phyloP scores from a whole-genome alignment of 2,113 vertebrate genomes.

The western clawed frog (Xenopus tropicalis) region DNA sequence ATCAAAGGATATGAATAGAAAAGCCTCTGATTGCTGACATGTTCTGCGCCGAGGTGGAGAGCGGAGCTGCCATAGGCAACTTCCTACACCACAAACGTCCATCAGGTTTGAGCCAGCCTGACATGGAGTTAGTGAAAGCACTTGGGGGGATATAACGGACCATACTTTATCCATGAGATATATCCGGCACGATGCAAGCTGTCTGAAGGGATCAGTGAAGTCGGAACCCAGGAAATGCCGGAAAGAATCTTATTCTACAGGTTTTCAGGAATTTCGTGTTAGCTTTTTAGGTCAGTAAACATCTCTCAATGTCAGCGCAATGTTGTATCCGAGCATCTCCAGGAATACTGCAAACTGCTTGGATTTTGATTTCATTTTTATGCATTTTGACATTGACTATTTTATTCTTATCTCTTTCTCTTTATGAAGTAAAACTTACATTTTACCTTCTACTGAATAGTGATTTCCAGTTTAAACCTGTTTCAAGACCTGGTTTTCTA shows the following conservation, averaged over 20 bases:
- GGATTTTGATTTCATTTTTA: too few relatives aligned
- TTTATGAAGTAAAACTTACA: too few relatives aligned
- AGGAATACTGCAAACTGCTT: too few relatives aligned
- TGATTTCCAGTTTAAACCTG: too few relatives aligned
- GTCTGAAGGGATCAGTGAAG: slow-evolving; percentile 26
- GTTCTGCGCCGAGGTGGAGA: not conserved
- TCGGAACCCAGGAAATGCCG: slow-evolving; percentile 8
- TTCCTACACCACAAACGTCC: slow-evolving; percentile 10
- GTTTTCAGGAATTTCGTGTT: not conserved
- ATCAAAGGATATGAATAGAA: not conserved
- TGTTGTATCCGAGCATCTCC: too few relatives aligned
- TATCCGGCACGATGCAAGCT: slow-evolving; percentile 12
- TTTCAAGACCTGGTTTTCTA: too few relatives aligned
- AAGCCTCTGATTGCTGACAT: not conserved
- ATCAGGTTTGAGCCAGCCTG: slow-evolving; percentile 28
- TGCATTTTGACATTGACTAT: too few relatives aligned
- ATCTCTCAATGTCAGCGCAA: too few relatives aligned
- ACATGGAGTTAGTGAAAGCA: slow-evolving; percentile 27
- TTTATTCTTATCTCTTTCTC: too few relatives aligned
- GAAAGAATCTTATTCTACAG: slow-evolving; percentile 1
- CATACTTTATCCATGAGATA: slow-evolving; percentile 8
- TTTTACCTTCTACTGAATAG: too few relatives aligned
- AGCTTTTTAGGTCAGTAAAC: too few relatives aligned
- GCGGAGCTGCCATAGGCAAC: slow-evolving; percentile 21
- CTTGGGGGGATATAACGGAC: slow-evolving; percentile 18